phyloP scores from a whole-genome alignment of 1,140 invertebrate species.

The Drosophila lowei region DNA sequence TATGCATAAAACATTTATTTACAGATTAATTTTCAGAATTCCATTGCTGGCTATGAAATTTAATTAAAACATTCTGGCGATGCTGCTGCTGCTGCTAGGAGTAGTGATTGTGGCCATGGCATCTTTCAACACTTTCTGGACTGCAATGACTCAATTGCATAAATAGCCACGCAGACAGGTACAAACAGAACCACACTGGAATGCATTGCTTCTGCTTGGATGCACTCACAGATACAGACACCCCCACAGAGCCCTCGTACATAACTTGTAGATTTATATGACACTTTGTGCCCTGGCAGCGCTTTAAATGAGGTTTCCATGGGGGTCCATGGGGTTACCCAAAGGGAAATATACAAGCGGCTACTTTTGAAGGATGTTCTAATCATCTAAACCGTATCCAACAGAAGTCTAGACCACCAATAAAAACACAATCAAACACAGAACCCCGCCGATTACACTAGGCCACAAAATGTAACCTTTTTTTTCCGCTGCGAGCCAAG shows the following conservation, averaged over 20 bases:
- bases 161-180: conserved; percentile 22
- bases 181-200: conserved; percentile 9
- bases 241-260: conserved; percentile 6
- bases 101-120: conserved; percentile 29
- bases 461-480: too few relatives aligned
- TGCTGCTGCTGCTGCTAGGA: conserved; percentile 23
- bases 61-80: conserved; percentile 57
- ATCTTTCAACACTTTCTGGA: conserved; percentile 25
- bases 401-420: too few relatives aligned
- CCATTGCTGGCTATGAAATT: conserved; percentile 26
- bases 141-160: conserved; percentile 28
- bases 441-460: too few relatives aligned
- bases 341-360: not conserved
- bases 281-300: conserved; percentile 3
- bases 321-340: not conserved
- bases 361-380: too few relatives aligned
- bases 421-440: too few relatives aligned
- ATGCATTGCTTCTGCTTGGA: not conserved
- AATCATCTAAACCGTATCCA: too few relatives aligned
- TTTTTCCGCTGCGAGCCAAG: too few relatives aligned
- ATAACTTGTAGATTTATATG: conserved; percentile 1
- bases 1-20: too few relatives aligned
- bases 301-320: conserved; percentile 20
- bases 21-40: not conserved
- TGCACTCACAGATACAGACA: conserved; percentile 27